These are phyloP conservation scores for Apogon hyalosoma DNA, from an alignment of 2,797 vertebrate species.

Conservation along the genomic window DNA sequence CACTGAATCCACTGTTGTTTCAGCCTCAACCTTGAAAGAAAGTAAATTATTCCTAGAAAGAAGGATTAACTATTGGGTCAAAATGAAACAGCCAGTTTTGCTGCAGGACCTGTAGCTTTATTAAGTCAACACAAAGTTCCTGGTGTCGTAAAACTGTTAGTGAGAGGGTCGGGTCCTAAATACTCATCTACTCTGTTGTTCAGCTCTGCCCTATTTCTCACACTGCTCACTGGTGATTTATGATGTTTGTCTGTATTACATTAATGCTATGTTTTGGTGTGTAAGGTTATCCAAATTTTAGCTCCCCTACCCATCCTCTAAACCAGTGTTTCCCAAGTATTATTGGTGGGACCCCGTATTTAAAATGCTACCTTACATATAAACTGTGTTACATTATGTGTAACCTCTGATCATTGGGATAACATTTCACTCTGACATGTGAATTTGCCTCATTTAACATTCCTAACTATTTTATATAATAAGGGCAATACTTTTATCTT, in stretches of 20 bases:
- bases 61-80: not conserved
- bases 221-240: constrained; percentile 64
- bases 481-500: too few species aligned
- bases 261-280: constrained; percentile 50
- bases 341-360: not conserved
- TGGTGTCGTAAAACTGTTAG: constrained; percentile 74
- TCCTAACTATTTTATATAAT: too few species aligned
- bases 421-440: constrained; percentile 70
- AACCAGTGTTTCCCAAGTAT: constrained; percentile 28
- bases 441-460: too few species aligned
- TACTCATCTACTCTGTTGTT: constrained; percentile 40
- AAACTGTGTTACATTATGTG: too few species aligned
- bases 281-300: constrained; percentile 34
- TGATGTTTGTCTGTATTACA: constrained; percentile 47
- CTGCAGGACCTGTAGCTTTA: constrained; percentile 32
- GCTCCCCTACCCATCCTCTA: constrained; percentile 25
- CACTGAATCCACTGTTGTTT: constrained; percentile 1
- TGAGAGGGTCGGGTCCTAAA: constrained; percentile 31
- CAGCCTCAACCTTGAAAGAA: constrained; percentile 28
- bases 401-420: constrained; percentile 71
- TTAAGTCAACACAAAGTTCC: constrained; percentile 69
- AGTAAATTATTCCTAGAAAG: constrained; percentile 25
- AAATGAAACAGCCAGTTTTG: constrained; percentile 16
- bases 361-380: too few species aligned
- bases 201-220: constrained; percentile 31